Base-by-base conservation (phyloP, 2,113 vertebrate genomes). In the Erythrolamprus reginae region DNA sequence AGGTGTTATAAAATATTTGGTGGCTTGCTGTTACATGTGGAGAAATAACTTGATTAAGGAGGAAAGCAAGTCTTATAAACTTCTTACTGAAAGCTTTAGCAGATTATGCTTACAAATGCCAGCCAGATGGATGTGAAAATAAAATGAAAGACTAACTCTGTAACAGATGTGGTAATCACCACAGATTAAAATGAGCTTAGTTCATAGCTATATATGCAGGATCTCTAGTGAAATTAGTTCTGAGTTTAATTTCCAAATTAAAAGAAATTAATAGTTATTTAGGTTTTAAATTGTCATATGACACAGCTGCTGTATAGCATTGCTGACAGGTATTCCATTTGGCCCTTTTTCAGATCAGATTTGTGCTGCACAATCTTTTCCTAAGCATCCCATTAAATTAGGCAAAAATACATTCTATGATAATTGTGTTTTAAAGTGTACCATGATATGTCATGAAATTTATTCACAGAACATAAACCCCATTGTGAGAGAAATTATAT, bases 81-180 rank as follows among this genome's bases (percentile, higher is more conserved):
- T 52, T 61, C 55, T 65, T 65, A 90, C 28, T 85, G 56, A 65
- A 90, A 65, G 47, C 28, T 90, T 90, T 90, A 24, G 82, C 55
- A 85, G 89, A 85, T 85, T 83, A 84, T 56, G 42, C 1, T 65
- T 85, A 61, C 82, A 65, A 38, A 51, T 85, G 83, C 82, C 47
- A 65, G 89, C 82, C 55, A 65, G 82, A 90, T 85, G 83, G 82
- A 51, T 65, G 42, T 38, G 24, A 52, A 51, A 58, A 53, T 38
- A 26, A 24, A 24, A 55, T 33, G 53, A 15, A 45, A 26, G 21
- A 65, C 10, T 85, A 65, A 56, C 45, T 85, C 28, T 28, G n/a
- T 33, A 85, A 61, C 89, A 85, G 45, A 85, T 85, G 89, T 28
- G n/a, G 21, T 48, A 56, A 56, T 84, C 82, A 85, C 24, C 28